Evolutionary conservation across 2,888 invertebrate genomes (phyloP).

Genomic region (Aphidoletes aphidimyza): DNA sequence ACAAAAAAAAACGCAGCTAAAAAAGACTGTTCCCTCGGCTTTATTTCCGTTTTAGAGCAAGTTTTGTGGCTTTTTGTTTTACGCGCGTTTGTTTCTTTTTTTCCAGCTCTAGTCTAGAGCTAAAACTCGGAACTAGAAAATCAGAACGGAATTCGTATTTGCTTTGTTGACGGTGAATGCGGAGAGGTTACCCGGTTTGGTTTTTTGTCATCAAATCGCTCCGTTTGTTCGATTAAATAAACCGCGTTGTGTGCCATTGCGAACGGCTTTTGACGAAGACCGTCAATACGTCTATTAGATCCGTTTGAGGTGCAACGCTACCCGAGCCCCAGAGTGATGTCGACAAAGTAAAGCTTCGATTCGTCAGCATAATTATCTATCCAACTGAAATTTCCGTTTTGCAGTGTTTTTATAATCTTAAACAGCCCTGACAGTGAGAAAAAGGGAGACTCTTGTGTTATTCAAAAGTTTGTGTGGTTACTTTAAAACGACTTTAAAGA

Average conservation of each 20-base stretch:
- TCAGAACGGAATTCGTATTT: constrained; percentile 43
- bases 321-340: neutral
- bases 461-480: too few relatives aligned
- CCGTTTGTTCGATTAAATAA: constrained; percentile 46
- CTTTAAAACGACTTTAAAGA: too few relatives aligned
- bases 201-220: neutral
- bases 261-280: neutral
- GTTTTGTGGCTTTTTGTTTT: neutral
- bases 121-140: neutral
- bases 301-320: neutral
- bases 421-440: neutral
- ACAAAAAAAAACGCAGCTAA: neutral
- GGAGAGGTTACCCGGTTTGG: too few relatives aligned
- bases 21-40: neutral
- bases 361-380: constrained; percentile 22
- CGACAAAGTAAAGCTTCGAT: too few relatives aligned
- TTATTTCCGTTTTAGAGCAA: constrained; percentile 9
- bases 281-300: neutral
- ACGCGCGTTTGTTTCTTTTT: neutral
- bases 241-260: neutral
- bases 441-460: neutral
- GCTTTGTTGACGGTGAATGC: neutral
- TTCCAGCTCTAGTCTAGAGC: too few relatives aligned
- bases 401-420: neutral
- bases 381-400: neutral